Percentiles rank a stretch among this genome's conserved stretches.
Conservation (phyloP, 1,140 invertebrate species). For the Reticulitermes speratus region DNA sequence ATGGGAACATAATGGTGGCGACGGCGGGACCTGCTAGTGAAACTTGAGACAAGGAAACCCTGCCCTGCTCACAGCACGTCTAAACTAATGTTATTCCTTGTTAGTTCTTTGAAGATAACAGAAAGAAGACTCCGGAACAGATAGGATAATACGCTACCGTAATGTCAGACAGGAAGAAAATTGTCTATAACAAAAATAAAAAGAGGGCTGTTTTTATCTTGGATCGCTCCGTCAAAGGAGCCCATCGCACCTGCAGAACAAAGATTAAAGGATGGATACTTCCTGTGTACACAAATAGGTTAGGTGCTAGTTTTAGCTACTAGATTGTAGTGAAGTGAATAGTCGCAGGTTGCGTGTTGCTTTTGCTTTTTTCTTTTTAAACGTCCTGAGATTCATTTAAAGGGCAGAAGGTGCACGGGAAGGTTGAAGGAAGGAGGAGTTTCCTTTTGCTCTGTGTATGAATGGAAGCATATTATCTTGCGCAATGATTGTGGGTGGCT, state of each 20-base stretch:
- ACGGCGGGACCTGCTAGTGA: not conserved
- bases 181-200: not conserved
- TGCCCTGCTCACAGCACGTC: not conserved
- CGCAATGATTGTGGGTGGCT: not conserved
- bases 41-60: not conserved
- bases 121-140: not conserved
- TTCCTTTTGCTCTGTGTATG: not conserved
- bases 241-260: not conserved
- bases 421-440: not conserved
- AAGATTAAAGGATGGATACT: slow-evolving; percentile 12
- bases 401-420: not conserved
- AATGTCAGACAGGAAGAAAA: slow-evolving; percentile 16
- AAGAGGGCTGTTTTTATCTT: slow-evolving; percentile 1
- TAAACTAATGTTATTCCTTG: slow-evolving; percentile 18
- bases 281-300: not conserved
- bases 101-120: not conserved
- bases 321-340: not conserved
- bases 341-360: not conserved
- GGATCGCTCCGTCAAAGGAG: not conserved
- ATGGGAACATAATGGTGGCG: not conserved
- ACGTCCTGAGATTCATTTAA: not conserved
- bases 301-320: not conserved
- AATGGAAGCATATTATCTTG: not conserved
- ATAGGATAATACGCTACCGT: slow-evolving; percentile 15
- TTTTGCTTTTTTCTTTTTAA: not conserved